A percentile compares a stretch with the other conserved stretches of the same genome.
These are phyloP conservation scores for Otolemur crassicaudatus DNA, from an alignment of 2,797 vertebrate species.

Conservation along the genomic window DNA sequence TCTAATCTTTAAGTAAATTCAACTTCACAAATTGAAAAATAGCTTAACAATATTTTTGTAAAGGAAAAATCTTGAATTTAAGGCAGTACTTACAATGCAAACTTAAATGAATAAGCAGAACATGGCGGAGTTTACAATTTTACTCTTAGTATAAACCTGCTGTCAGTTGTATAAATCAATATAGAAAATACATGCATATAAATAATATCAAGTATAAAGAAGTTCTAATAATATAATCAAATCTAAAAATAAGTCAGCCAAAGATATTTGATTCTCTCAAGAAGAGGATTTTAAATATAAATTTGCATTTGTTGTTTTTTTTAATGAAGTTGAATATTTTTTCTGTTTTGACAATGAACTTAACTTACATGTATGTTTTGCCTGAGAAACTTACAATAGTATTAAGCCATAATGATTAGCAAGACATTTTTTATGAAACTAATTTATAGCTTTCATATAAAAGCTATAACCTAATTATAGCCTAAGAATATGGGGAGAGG, in stretches of 20 bases:
- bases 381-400: background rate
- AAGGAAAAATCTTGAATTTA: background rate
- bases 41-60: background rate
- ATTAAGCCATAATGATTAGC: background rate
- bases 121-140: background rate
- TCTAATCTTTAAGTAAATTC: background rate
- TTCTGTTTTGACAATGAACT: background rate
- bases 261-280: background rate
- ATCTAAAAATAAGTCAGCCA: background rate
- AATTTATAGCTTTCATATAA: too few relatives aligned
- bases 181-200: background rate
- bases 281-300: constrained; percentile 4
- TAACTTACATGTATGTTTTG: background rate
- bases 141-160: background rate
- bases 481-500: too few relatives aligned
- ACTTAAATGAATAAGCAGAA: background rate
- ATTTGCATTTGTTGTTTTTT: background rate
- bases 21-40: background rate
- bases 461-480: too few relatives aligned
- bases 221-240: background rate
- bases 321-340: too few relatives aligned
- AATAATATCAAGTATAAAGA: background rate
- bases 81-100: background rate
- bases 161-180: background rate
- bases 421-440: background rate